phyloP scores from a whole-genome alignment of 2,113 vertebrate genomes.

The Cynopterus brachyotis region DNA sequence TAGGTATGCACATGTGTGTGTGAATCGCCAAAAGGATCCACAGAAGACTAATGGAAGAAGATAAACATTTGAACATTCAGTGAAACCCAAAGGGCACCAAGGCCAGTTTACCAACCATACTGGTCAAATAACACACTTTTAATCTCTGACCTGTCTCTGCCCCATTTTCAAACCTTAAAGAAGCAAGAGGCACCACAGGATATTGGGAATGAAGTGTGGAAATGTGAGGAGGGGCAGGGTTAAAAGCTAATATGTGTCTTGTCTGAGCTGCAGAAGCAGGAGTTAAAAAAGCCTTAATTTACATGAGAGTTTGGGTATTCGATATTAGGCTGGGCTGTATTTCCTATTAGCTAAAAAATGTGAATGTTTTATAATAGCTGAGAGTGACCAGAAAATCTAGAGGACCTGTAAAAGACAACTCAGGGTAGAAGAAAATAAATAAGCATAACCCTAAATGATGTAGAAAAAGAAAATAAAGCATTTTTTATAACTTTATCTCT shows the following conservation, averaged over 20 bases:
- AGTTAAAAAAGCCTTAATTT: not conserved
- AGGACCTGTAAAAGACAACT: not conserved
- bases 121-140: not conserved
- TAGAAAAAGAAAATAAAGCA: not conserved
- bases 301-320: not conserved
- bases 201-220: not conserved
- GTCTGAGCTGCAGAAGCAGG: not conserved
- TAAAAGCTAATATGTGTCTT: not conserved
- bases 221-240: not conserved
- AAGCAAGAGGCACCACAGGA: not conserved
- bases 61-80: not conserved
- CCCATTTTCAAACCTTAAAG: not conserved
- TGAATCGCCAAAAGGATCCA: not conserved
- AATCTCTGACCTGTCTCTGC: not conserved
- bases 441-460: not conserved
- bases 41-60: not conserved
- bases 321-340: not conserved
- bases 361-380: not conserved
- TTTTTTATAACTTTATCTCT: not conserved
- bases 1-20: fast-evolving
- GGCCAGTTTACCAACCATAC: not conserved
- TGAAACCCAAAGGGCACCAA: not conserved
- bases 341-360: not conserved
- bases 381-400: not conserved
- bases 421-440: not conserved